phyloP scores from a whole-genome alignment of 2,888 invertebrate species.

The Epistrophe grossulariae region DNA sequence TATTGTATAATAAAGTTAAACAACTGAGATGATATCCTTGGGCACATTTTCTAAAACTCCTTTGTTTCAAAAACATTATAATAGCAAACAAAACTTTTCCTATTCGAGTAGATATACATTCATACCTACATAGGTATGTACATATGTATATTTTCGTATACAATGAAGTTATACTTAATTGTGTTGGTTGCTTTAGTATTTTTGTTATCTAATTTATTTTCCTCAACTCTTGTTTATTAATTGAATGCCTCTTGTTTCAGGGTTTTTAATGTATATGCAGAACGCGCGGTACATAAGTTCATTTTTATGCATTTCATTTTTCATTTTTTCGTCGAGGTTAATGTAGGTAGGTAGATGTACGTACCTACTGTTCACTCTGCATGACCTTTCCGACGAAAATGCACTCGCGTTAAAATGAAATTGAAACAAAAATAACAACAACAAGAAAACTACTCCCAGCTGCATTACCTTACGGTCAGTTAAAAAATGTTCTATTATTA shows the following conservation, averaged over 20 bases:
- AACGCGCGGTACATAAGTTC: background rate
- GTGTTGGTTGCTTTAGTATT: background rate
- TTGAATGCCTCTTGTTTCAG: slow-evolving; percentile 8
- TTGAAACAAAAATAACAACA: background rate
- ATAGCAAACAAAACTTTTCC: slow-evolving; percentile 20
- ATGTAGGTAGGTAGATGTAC: background rate
- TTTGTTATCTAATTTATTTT: slow-evolving; percentile 20
- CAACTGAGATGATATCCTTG: slow-evolving; percentile 9
- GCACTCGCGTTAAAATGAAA: slow-evolving; percentile 36
- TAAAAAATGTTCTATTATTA: slow-evolving; percentile 9
- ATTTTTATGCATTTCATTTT: slow-evolving; percentile 18
- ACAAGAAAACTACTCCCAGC: background rate
- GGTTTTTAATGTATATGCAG: slow-evolving; percentile 8
- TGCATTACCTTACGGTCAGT: slow-evolving; percentile 49
- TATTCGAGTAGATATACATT: background rate
- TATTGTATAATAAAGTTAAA: slow-evolving; percentile 3
- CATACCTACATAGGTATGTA: background rate
- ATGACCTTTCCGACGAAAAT: slow-evolving; percentile 23
- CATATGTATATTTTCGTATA: background rate
- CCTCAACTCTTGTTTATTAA: slow-evolving; percentile 51
- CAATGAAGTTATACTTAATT: background rate
- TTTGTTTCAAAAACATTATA: slow-evolving; percentile 11
- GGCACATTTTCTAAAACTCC: slow-evolving; percentile 6
- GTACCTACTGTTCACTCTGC: background rate
- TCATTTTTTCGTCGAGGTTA: slow-evolving; percentile 36